A percentile compares a stretch with the other conserved stretches of the same genome.
Evolutionary conservation across 2,888 invertebrate genomes (phyloP).

Genomic region (Petrolisthes cinctipes): DNA sequence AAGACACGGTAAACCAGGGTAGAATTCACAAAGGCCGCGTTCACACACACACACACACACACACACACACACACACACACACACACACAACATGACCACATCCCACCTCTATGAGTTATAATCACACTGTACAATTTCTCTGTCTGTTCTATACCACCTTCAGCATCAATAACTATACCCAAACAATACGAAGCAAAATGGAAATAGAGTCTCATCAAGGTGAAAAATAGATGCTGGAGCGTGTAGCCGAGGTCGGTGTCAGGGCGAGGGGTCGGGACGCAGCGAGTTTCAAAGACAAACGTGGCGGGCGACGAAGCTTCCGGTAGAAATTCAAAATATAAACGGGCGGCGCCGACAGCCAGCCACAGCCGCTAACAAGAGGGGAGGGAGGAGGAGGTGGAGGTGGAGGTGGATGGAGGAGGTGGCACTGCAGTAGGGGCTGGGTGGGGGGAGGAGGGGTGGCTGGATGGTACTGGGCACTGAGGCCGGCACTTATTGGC

Average conservation of each 20-base stretch:
- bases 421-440: slow-evolving; percentile 7
- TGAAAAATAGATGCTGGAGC: too few species aligned
- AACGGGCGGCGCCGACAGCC: slow-evolving; percentile 38
- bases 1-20: slow-evolving; percentile 48
- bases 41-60: too few species aligned
- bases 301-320: slow-evolving; percentile 43
- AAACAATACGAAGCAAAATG: too few species aligned
- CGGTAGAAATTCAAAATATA: slow-evolving; percentile 60
- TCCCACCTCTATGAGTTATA: too few species aligned
- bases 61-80: too few species aligned
- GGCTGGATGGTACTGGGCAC: too few species aligned
- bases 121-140: too few species aligned
- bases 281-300: slow-evolving; percentile 52
- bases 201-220: too few species aligned
- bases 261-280: slow-evolving; percentile 2
- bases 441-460: background rate
- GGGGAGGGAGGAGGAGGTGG: background rate
- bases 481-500: slow-evolving; percentile 15
- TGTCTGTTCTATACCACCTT: too few species aligned
- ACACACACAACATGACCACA: too few species aligned
- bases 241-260: slow-evolving; percentile 24
- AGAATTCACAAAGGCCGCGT: slow-evolving; percentile 56
- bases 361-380: slow-evolving; percentile 46
- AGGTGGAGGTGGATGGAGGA: background rate
- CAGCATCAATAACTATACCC: too few species aligned